phyloP scores from a whole-genome alignment of 2,888 invertebrate genomes.

The Chirona hameri region DNA sequence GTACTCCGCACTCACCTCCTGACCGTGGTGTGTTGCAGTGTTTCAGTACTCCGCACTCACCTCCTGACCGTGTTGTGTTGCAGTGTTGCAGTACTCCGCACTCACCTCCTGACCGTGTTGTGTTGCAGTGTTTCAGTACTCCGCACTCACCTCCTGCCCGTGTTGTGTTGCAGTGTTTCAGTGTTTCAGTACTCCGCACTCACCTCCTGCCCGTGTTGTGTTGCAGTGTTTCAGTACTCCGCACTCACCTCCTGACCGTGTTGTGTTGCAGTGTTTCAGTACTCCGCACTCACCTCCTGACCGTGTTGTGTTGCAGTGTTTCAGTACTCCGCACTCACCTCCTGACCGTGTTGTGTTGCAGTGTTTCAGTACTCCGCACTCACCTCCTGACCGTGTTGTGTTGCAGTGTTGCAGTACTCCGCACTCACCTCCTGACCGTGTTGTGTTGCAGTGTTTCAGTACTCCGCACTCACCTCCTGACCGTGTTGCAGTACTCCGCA shows the following conservation, averaged over 20 bases:
- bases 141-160: no score
- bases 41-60: constrained; percentile 23
- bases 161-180: constrained; percentile 45
- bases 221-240: constrained; percentile 46
- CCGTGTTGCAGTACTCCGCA: no score
- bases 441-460: constrained; percentile 45
- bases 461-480: no score
- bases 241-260: no score
- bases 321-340: constrained; percentile 7
- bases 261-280: constrained; percentile 45
- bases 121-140: constrained; percentile 46
- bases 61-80: constrained; percentile 44
- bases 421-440: no score
- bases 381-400: no score
- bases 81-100: constrained; percentile 36
- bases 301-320: constrained; percentile 45
- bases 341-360: constrained; percentile 44
- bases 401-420: constrained; percentile 46
- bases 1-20: not conserved
- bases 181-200: not conserved
- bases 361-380: constrained; percentile 34
- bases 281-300: not conserved
- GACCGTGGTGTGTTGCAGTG: constrained; percentile 45
- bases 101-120: no score
- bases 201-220: no score